These are phyloP conservation scores for Heteromyza rotundicornis DNA, from an alignment of 2,888 invertebrate species.

Conservation along the genomic window DNA sequence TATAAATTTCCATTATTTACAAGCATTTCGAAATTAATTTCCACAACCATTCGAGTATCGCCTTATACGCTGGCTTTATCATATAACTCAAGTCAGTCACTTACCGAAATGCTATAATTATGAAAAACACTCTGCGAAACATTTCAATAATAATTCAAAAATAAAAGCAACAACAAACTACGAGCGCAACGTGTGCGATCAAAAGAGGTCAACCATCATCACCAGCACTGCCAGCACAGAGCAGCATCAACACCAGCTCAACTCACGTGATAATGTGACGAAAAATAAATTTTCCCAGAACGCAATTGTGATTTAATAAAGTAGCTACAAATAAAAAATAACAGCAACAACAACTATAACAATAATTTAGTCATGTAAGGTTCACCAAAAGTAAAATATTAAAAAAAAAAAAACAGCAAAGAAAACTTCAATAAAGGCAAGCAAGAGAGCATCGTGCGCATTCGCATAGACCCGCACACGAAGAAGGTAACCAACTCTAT, in stretches of 20 bases:
- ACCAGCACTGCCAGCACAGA: no score
- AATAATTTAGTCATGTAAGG: neutral
- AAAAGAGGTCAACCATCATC: neutral
- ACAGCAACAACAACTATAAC: neutral
- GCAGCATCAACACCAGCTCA: neutral
- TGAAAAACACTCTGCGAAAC: no score
- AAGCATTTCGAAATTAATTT: no score
- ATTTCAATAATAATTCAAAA: no score
- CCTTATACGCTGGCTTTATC: no score
- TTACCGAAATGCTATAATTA: no score
- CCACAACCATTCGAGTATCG: no score
- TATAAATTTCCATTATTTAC: no score
- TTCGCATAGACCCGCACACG: neutral
- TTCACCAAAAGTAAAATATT: neutral
- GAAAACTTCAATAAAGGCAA: neutral
- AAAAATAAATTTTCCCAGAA: neutral
- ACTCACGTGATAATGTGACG: constrained; percentile 2
- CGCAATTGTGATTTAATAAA: neutral
- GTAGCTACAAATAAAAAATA: neutral
- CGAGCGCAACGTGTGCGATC: constrained; percentile 6
- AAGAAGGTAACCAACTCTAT: neutral
- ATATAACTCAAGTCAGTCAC: no score
- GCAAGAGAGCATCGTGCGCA: neutral
- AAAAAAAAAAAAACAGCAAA: neutral
- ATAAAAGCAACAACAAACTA: neutral